Evolutionary conservation across 2,888 invertebrate species (phyloP), one percentile per base, ranked within the genome.

Genomic region (Diploptera punctata): DNA sequence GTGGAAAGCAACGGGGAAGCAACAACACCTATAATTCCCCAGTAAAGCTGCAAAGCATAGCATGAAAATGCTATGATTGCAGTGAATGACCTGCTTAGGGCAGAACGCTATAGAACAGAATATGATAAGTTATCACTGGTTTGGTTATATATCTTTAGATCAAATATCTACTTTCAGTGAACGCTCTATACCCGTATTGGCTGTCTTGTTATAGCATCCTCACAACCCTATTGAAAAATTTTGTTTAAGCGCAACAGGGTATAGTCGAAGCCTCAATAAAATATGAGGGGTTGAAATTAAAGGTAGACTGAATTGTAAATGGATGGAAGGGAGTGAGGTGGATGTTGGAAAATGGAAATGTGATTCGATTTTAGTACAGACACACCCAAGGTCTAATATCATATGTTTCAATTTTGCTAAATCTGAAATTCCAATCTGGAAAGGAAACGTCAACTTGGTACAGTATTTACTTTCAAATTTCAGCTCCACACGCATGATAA

Each of bases 341-440:
- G n/a, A n/a, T n/a, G n/a, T n/a, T n/a, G n/a, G n/a, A n/a, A n/a
- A 26, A 65, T 65, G 65, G 65, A 65, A 65, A 65, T 65, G 65
- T 65, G 44, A 65, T 65, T 65, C 47, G 65, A 65, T 65, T 65
- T 65, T 26, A 44, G 47, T 47, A 65, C 47, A 16, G 44, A 26
- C 21, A 26, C 54, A 13, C 19, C 24, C 21, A 44, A 24, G 44
- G n/a, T n/a, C 65, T 65, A 43, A n/a, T 65, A 65, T 65, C 65
- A 47, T 65, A 65, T 65, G 65, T 47, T 65, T 44, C 65, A 47
- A 65, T 65, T 65, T 65, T 47, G 65, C 24, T 47, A 65, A 65
- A 65, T 65, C 65, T 65, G 65, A 65, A 65, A 47, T 47, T 65
- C 65, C 65, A 65, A 47, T 65, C 47, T 29, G 16, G 26, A 29